Percentiles rank a stretch among this genome's conserved stretches.
phyloP scores from a whole-genome alignment of 2,888 invertebrate species.

The Dryococelus australis region DNA sequence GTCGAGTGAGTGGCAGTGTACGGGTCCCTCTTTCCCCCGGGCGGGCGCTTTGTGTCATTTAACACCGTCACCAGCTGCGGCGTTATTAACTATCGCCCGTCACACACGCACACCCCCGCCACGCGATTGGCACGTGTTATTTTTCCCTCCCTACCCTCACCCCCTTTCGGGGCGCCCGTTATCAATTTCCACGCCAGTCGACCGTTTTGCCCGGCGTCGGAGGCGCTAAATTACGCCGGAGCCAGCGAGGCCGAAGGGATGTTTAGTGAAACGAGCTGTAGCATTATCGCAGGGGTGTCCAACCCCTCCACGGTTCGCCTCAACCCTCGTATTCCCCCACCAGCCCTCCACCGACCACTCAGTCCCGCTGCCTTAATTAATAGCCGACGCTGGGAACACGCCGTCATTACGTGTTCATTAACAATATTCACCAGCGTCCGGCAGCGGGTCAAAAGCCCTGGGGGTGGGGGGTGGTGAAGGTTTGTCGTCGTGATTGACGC shows the following conservation, averaged over 20 bases:
- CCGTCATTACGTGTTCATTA: constrained; percentile 4
- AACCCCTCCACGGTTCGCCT: neutral
- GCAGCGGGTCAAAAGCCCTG: neutral
- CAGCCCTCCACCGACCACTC: neutral
- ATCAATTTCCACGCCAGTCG: constrained; percentile 16
- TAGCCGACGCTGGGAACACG: constrained; percentile 2
- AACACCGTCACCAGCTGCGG: neutral
- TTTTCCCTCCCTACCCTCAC: neutral
- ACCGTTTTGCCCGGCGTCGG: neutral
- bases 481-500: neutral
- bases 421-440: neutral
- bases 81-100: neutral
- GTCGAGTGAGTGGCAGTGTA: too few relatives aligned
- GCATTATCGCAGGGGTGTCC: neutral
- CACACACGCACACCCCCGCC: neutral
- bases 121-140: neutral
- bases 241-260: neutral
- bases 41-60: neutral
- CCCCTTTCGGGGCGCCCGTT: neutral
- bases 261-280: constrained; percentile 8
- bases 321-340: neutral
- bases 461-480: neutral
- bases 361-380: neutral
- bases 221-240: neutral
- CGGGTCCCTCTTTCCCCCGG: too few relatives aligned